Evolutionary conservation across 2,888 invertebrate genomes (phyloP).

Genomic region (Stenotaenia linearis): DNA sequence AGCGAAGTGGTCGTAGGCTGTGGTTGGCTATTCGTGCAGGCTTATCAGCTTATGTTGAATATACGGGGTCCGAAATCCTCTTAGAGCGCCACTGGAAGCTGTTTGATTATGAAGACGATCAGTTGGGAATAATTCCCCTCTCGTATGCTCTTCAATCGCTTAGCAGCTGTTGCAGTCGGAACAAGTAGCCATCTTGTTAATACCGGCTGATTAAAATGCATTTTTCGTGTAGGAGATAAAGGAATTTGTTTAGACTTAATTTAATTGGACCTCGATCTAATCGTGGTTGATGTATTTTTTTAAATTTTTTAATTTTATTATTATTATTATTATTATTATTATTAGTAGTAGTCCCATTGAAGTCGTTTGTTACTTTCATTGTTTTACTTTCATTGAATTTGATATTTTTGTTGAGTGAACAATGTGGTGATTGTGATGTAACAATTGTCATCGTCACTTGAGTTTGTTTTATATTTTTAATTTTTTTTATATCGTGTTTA

Average conservation of each 20-base stretch:
- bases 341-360: too few relatives aligned
- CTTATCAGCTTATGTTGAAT: conserved; percentile 23
- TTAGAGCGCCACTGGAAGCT: conserved; percentile 24
- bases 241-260: conserved; percentile 20
- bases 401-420: too few relatives aligned
- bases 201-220: conserved; percentile 17
- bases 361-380: too few relatives aligned
- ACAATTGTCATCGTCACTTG: too few relatives aligned
- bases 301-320: too few relatives aligned
- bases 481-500: neutral
- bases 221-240: conserved; percentile 23
- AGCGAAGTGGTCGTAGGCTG: conserved; percentile 26
- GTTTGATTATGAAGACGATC: conserved; percentile 26
- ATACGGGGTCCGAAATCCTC: conserved; percentile 26
- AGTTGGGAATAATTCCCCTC: conserved; percentile 23
- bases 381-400: too few relatives aligned
- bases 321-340: too few relatives aligned
- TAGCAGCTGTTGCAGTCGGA: conserved; percentile 17
- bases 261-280: neutral
- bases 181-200: conserved; percentile 24
- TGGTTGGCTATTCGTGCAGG: conserved; percentile 21
- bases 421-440: too few relatives aligned
- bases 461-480: neutral
- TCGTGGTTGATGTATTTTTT: neutral
- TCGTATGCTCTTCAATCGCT: conserved; percentile 26